These are phyloP conservation scores for Hoplodrina ambigua DNA, from an alignment of 2,888 invertebrate species.

Conservation along the genomic window DNA sequence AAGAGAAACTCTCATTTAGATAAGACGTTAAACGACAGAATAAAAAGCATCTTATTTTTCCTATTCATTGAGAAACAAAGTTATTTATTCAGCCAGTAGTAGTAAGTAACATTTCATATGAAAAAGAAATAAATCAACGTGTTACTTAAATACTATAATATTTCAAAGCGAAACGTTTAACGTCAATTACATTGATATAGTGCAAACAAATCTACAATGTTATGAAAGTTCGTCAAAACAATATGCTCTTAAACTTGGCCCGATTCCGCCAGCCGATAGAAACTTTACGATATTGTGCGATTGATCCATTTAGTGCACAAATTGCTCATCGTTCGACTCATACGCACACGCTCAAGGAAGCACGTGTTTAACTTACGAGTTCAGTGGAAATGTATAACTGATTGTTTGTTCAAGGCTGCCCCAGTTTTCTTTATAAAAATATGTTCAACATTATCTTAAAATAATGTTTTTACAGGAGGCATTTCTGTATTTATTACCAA, in stretches of 20 bases:
- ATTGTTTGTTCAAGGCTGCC: conserved; percentile 67
- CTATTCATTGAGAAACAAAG: background rate
- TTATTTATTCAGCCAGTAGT: background rate
- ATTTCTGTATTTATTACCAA: conserved; percentile 55
- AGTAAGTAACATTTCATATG: background rate
- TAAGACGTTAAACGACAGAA: background rate
- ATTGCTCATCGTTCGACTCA: conserved; percentile 53
- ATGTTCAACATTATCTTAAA: conserved; percentile 62
- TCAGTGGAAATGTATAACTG: conserved; percentile 62
- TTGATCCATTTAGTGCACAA: conserved; percentile 60
- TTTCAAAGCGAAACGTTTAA: conserved; percentile 37
- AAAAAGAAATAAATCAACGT: conserved; percentile 21
- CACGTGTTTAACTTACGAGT: conserved; percentile 62
- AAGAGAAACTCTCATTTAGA: background rate
- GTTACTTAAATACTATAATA: conserved; percentile 30
- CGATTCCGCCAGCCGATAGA: conserved; percentile 57
- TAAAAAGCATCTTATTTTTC: conserved; percentile 3
- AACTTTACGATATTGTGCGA: conserved; percentile 57
- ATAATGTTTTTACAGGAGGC: conserved; percentile 59
- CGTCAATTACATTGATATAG: conserved; percentile 45
- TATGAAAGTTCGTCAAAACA: conserved; percentile 63
- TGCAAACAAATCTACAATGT: conserved; percentile 57
- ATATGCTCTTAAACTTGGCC: conserved; percentile 62
- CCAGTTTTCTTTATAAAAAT: conserved; percentile 64
- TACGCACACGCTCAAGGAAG: conserved; percentile 51